Evolutionary conservation across 92 coral and sea anemone genomes (phyloP).

Genomic region (Heliopora coerulea): DNA sequence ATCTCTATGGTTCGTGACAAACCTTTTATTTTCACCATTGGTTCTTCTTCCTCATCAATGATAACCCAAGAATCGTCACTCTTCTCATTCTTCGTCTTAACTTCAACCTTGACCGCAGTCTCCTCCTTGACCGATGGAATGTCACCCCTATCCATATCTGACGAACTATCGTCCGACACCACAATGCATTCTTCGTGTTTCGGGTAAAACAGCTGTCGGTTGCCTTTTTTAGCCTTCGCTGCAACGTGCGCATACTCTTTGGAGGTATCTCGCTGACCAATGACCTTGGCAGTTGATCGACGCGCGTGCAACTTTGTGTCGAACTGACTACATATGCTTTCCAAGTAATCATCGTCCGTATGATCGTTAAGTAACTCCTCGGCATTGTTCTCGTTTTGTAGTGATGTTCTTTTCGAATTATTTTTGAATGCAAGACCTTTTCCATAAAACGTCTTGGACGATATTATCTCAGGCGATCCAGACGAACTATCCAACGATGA

Average conservation of each 20-base stretch:
- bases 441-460: too few relatives aligned
- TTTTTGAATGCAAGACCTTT: too few relatives aligned
- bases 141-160: background rate
- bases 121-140: background rate
- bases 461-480: too few relatives aligned
- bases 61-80: background rate
- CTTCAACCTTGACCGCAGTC: background rate
- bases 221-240: background rate
- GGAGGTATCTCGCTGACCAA: background rate
- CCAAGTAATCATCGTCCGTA: background rate
- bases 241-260: background rate
- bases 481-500: too few relatives aligned
- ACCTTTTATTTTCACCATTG: background rate
- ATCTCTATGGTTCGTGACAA: too few relatives aligned
- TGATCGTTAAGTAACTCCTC: background rate
- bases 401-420: too few relatives aligned
- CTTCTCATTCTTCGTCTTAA: background rate
- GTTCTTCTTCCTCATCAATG: background rate
- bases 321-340: background rate
- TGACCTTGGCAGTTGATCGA: background rate
- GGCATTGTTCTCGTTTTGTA: too few relatives aligned
- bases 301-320: background rate
- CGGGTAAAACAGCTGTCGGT: too few relatives aligned
- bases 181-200: slow-evolving; percentile 20
- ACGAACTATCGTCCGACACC: slow-evolving; percentile 20